Evolutionary conservation across 2,797 vertebrate genomes (phyloP), one percentile per base, ranked within the genome.

Genomic region (Australoheros facetus): DNA sequence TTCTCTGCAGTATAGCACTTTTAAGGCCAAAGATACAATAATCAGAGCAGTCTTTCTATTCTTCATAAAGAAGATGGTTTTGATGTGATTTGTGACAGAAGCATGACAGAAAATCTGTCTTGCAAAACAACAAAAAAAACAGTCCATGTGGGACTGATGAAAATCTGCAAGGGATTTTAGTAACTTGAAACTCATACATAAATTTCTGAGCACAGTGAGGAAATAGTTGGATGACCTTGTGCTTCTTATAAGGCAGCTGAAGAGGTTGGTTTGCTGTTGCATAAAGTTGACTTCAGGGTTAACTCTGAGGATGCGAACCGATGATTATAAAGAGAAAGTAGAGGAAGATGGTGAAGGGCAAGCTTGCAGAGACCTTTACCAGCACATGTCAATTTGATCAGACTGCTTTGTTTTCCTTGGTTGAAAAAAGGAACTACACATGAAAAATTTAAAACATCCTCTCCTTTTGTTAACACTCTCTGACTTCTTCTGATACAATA

Each of bases 401-500:
- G 60, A 51, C 48, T 78, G 80, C 84, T 92, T 86, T 87, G 75
- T 88, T 93, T 92, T 83, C 54, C 80, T 85, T 71, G 0, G 70
- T 75, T 76, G 23, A 62, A 84, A 88, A 90, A 87, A 80, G 78
- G 30, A 86, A 73, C 83, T 45, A 51, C 13, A 1, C 85, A 89
- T 94, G 66, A 93, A 93, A 93, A 78, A 94, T 93, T 91, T 0
- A 94, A 80, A 70, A 79, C 81, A 71, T 85, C 74, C 59, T 64
- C 26, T 83, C 76, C 82, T 84, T 91, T 91, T 77, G 77, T 87
- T 88, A 89, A 87, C 79, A 84, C 87, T 78, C 32, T 74, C 69
- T 86, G 88, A 83, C 86, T 91, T 66, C 56, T 55, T 77, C 56
- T 87, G 83, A 83, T 91, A 32, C 80, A 89, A 87, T 92, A 91